Evolutionary conservation across 2,113 vertebrate species (phyloP).

Genomic region (Colistium nudipinnis): DNA sequence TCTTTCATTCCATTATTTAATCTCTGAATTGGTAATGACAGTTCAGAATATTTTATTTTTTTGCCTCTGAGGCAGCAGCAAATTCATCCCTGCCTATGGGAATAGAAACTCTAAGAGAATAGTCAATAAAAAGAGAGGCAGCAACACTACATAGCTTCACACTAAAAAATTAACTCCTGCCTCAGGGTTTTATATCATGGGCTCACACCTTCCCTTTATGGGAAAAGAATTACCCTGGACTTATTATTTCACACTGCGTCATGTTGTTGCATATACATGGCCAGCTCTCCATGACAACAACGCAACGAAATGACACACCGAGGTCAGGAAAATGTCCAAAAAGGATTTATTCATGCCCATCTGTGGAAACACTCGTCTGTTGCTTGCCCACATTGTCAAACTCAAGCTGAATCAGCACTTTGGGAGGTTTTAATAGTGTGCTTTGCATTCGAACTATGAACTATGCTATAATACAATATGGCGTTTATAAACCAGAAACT

Average conservation of each 20-base stretch:
- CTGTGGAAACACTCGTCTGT: slow-evolving; percentile 6
- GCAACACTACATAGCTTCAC: slow-evolving; percentile 41
- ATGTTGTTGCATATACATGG: slow-evolving; percentile 11
- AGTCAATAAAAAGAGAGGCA: slow-evolving; percentile 59
- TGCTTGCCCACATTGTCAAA: neutral
- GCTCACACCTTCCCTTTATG: slow-evolving; percentile 36
- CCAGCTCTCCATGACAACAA: slow-evolving; percentile 16
- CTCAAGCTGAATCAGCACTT: neutral
- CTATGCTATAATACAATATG: neutral
- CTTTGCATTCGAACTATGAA: slow-evolving; percentile 8
- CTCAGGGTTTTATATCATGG: slow-evolving; percentile 47
- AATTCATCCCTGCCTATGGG: slow-evolving; percentile 33
- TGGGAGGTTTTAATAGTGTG: neutral
- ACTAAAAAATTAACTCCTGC: slow-evolving; percentile 67
- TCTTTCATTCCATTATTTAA: neutral
- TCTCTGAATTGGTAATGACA: slow-evolving; percentile 26
- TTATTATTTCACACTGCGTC: slow-evolving; percentile 44
- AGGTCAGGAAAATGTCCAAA: slow-evolving; percentile 3
- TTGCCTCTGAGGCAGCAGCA: slow-evolving; percentile 27
- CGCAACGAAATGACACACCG: slow-evolving; percentile 21
- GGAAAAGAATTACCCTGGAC: slow-evolving; percentile 26
- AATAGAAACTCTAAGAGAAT: slow-evolving; percentile 59
- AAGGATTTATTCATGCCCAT: slow-evolving; percentile 11
- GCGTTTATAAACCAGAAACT: neutral
- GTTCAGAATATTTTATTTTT: slow-evolving; percentile 14